Conservation (phyloP, 2,888 invertebrate genomes). For the Seira sanloemensis region DNA sequence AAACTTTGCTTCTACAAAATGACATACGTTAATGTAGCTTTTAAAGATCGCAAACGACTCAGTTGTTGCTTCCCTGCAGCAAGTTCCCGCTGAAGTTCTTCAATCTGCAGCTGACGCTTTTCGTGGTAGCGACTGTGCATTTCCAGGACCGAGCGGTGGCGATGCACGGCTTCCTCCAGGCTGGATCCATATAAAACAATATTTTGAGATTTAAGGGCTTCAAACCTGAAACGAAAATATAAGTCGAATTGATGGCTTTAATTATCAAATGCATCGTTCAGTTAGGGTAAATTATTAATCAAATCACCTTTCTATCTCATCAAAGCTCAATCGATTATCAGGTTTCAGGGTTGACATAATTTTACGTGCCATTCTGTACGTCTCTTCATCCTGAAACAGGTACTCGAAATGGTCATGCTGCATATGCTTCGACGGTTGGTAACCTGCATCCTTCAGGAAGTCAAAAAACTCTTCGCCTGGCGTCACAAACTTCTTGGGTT, state of each 20-base stretch:
- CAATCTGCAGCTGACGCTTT: neutral
- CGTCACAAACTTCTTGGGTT: constrained; percentile 51
- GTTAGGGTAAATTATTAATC: too few species aligned
- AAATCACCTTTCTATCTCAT: constrained; percentile 53
- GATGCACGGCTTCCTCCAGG: constrained; percentile 49
- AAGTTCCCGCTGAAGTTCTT: too few species aligned
- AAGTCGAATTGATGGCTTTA: too few species aligned
- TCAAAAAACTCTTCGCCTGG: constrained; percentile 50
- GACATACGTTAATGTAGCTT: too few species aligned
- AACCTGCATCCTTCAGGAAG: constrained; percentile 47
- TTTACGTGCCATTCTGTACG: constrained; percentile 29
- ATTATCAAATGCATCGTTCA: too few species aligned
- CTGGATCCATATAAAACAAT: constrained; percentile 49
- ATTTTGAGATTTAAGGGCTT: constrained; percentile 42
- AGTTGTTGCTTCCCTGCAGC: too few species aligned
- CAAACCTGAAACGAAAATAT: constrained; percentile 40
- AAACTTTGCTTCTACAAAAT: too few species aligned
- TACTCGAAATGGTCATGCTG: constrained; percentile 64
- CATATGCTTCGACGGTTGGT: constrained; percentile 46
- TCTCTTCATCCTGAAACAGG: constrained; percentile 65
- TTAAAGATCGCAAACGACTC: too few species aligned
- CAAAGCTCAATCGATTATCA: constrained; percentile 37
- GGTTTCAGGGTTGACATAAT: constrained; percentile 59
- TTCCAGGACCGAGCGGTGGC: constrained; percentile 2
- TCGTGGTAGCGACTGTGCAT: neutral